Evolutionary conservation across 2,797 vertebrate species (phyloP), one percentile per base, ranked within the genome.

Genomic region (Manis crassicaudata): DNA sequence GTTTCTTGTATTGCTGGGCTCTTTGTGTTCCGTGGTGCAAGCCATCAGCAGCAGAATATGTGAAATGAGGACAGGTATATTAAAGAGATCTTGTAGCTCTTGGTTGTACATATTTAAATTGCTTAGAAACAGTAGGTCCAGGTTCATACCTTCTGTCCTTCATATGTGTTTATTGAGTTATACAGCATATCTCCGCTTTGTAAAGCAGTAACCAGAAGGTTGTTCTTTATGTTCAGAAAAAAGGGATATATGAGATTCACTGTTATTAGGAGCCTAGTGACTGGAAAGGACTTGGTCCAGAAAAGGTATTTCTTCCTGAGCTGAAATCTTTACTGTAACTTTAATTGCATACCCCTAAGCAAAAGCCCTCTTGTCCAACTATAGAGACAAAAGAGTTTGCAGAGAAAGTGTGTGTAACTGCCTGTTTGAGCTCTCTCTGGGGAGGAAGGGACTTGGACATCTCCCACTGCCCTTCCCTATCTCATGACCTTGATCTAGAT

Each of bases 101-200:
- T 17, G 93, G 79, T 56, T 68, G 82, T 68, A 84, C 89, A 76
- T 76, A 89, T 92, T 96, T 95, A 92, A 97, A 95, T 43, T 63
- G 88, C 62, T 94, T 95, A 93, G 58, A 87, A 93, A 80, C n/a
- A 84, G 37, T n/a, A 60, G 83, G 63, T 94, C 46, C 56, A 29
- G 79, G 63, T 83, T 95, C 40, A 65, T 37, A 17, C 20, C 65
- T 94, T 85, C 90, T 95, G 88, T 93, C 81, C 68, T 94, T 94
- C 87, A 20, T 65, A 58, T 5, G 63, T 52, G 73, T 90, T 94
- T 92, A 95, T 86, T 92, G 82, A 75, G 81, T 92, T 92, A 54
- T 52, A 83, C 77, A 85, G 83, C 40, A 0, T 58, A 13, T 82
- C 73, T 88, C 73, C 62, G 11, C 81, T 86, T 89, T 90, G 88